Evolutionary conservation across 2,797 vertebrate species (phyloP).

Genomic region (Glossophaga mutica): DNA sequence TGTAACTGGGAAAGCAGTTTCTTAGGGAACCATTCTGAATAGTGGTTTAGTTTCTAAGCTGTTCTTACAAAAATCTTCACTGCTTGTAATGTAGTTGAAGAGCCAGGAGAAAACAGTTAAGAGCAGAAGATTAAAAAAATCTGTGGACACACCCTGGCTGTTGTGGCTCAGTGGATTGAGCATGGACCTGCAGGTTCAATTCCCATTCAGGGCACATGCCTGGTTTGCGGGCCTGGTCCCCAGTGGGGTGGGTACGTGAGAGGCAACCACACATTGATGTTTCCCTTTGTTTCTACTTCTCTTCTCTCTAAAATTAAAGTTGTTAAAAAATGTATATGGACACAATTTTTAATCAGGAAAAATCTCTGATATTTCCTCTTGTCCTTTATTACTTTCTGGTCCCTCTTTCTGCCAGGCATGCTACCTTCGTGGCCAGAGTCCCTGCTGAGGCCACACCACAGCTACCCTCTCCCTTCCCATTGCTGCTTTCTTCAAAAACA

Average conservation of each 20-base stretch:
- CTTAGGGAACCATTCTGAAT: neutral
- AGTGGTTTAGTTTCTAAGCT: neutral
- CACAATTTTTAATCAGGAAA: neutral
- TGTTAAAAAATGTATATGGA: neutral
- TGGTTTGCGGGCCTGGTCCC: no score
- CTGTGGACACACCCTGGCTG: neutral
- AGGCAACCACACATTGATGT: no score
- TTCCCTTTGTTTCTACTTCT: no score
- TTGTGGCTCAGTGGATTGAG: no score
- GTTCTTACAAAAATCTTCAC: neutral
- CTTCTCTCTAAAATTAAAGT: no score
- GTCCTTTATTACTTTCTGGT: neutral
- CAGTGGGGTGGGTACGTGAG: no score
- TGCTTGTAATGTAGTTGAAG: neutral
- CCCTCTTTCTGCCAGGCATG: neutral
- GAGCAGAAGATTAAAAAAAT: neutral
- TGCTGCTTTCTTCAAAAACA: neutral
- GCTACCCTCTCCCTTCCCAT: no score
- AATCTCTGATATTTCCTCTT: neutral
- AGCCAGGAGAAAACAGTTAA: neutral
- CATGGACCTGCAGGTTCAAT: no score
- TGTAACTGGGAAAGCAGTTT: neutral
- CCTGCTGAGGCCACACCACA: fast-evolving
- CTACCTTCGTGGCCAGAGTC: neutral
- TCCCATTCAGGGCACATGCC: no score